phyloP scores from a whole-genome alignment of 2,888 invertebrate genomes.

The Cephus spinipes region DNA sequence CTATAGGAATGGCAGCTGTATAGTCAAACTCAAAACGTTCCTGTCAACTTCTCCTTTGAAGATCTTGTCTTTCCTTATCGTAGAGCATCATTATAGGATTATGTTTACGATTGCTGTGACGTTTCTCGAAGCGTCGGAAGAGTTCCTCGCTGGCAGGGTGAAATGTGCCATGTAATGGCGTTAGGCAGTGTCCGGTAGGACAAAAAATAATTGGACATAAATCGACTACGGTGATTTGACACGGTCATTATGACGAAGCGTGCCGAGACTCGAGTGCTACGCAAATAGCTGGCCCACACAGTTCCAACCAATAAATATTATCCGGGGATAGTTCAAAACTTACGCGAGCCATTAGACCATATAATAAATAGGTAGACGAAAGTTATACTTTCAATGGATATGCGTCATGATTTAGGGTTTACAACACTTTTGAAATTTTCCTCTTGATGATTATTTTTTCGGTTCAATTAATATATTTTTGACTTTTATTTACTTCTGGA shows the following conservation, averaged over 20 bases:
- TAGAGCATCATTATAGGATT: neutral
- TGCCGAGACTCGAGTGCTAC: constrained; percentile 44
- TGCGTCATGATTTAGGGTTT: too few species aligned
- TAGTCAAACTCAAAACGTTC: neutral
- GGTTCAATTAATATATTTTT: neutral
- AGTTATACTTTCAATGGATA: too few species aligned
- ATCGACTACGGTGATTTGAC: constrained; percentile 34
- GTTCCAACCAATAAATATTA: constrained; percentile 39
- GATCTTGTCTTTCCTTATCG: neutral
- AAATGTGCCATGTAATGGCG: constrained; percentile 8
- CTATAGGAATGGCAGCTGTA: neutral
- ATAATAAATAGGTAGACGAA: neutral
- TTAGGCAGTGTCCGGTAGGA: constrained; percentile 21
- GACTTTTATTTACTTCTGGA: neutral
- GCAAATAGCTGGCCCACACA: constrained; percentile 43
- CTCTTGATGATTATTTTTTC: too few species aligned
- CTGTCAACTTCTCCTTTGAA: neutral
- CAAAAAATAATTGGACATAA: constrained; percentile 53
- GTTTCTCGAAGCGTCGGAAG: constrained; percentile 2
- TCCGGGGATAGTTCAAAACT: constrained; percentile 32
- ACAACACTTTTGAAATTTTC: too few species aligned
- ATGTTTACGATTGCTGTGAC: neutral
- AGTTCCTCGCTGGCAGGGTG: constrained; percentile 1
- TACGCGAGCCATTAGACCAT: constrained; percentile 17
- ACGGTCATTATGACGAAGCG: constrained; percentile 44